Evolutionary conservation across 2,113 vertebrate species (phyloP), one percentile per base, ranked within the genome.

Genomic region (Saiga tatarica): DNA sequence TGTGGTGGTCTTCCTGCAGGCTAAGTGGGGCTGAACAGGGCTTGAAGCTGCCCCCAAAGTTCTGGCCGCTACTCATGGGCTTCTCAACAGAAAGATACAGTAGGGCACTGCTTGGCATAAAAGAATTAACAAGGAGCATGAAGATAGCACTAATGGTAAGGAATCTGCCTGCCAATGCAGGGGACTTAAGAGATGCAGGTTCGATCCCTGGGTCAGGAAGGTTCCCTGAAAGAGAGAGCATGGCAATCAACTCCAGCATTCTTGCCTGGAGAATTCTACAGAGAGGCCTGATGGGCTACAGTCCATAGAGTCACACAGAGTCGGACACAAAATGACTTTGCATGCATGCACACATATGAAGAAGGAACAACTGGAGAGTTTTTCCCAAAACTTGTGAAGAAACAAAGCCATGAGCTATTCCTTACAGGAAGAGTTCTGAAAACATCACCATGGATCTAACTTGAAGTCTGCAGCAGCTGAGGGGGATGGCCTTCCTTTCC

Each of bases 311-410:
- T 71, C n/a, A 71, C 9, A 71, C n/a, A 39, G n/a, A 71, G 9
- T 3, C 1, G 0, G n/a, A 39, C 67, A 39, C 10, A 0, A 23
- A 71, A 23, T 71, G 19, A 39, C 67, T 71, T 36, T 39, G 10
- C 5, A 23, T 71, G 67, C n/a, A 12, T 71, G 10, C 67, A 71
- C 67, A 71, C 19, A 71, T 21, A 6, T 3, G n/a, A 74, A 74
- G n/a, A 53, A 82, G 50, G 50, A 53, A 13, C 15, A 86, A 25
- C n/a, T 86, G 52, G 7, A 89, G 12, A 91, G 53, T 21, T 76
- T 53, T 30, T 50, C 79, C n/a, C 74, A 55, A 52, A 87, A 14
- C 19, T 14, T 39, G 8, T 67, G 42, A 86, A 6, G 50, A 16
- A 85, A 13, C 33, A 95, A 90, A 45, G 36, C 5, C 45, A 33